These are phyloP conservation scores for Nebria ingens DNA, from an alignment of 1,140 invertebrate genomes.

Conservation along the genomic window DNA sequence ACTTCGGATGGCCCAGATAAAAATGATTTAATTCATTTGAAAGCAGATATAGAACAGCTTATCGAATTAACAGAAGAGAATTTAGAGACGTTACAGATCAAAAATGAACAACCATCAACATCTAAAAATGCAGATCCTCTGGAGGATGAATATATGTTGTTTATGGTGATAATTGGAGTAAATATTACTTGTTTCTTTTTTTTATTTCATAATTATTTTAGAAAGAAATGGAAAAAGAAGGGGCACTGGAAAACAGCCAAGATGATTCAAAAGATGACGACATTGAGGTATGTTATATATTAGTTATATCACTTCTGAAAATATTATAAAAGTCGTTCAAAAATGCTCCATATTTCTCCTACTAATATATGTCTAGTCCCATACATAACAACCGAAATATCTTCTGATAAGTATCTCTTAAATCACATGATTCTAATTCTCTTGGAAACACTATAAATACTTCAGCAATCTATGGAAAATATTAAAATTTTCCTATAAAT, in stretches of 20 bases:
- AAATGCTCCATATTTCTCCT: too few relatives aligned
- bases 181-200: constrained; percentile 8
- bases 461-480: too few relatives aligned
- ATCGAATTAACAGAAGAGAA: constrained; percentile 51
- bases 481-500: too few relatives aligned
- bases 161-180: constrained; percentile 39
- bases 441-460: too few relatives aligned
- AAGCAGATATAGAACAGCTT: constrained; percentile 51
- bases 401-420: too few relatives aligned
- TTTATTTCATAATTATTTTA: constrained; percentile 21
- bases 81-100: constrained; percentile 30
- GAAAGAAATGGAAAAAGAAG: constrained; percentile 36
- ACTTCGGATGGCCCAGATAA: constrained; percentile 40
- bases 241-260: constrained; percentile 21
- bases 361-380: too few relatives aligned
- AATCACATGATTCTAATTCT: too few relatives aligned
- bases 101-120: constrained; percentile 18
- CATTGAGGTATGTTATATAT: constrained; percentile 32
- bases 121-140: constrained; percentile 31
- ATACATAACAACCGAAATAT: too few relatives aligned
- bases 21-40: constrained; percentile 45
- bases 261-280: constrained; percentile 25
- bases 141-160: constrained; percentile 57
- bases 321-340: constrained; percentile 27
- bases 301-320: too few relatives aligned